Evolutionary conservation across 2,113 vertebrate genomes (phyloP).

Genomic region (Calyptomena viridis): DNA sequence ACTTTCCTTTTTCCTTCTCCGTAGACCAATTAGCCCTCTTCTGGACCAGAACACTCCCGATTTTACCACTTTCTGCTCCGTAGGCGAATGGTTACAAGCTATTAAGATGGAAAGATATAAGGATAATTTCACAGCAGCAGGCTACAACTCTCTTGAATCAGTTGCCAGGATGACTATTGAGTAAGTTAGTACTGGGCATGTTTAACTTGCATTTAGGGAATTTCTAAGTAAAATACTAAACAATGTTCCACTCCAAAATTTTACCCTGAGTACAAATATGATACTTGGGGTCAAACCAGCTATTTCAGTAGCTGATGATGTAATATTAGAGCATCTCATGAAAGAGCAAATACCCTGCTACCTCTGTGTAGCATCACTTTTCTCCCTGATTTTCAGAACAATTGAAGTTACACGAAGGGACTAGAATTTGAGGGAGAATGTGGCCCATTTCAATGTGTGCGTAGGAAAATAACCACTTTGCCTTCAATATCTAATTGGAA

Average conservation of each 20-base stretch:
- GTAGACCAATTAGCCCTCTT: slow-evolving; percentile 95
- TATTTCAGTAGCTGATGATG: not conserved
- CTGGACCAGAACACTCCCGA: slow-evolving; percentile 96
- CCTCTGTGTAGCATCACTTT: not conserved
- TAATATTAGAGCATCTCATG: not conserved
- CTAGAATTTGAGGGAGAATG: slow-evolving; percentile 3
- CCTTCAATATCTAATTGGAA: not conserved
- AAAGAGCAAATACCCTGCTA: not conserved
- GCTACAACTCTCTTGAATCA: slow-evolving; percentile 95
- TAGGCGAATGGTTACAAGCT: slow-evolving; percentile 98
- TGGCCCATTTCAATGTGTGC: not conserved
- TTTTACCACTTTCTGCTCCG: slow-evolving; percentile 94
- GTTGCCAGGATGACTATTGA: slow-evolving; percentile 99
- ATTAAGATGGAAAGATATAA: slow-evolving; percentile 99
- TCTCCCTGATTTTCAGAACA: not conserved
- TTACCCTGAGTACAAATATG: not conserved
- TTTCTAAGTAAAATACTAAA: not conserved
- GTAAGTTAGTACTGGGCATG: slow-evolving; percentile 81
- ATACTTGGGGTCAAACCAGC: not conserved
- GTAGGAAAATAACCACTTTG: not conserved
- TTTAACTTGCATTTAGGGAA: slow-evolving; percentile 52
- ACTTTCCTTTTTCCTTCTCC: slow-evolving; percentile 72
- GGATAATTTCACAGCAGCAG: slow-evolving; percentile 98
- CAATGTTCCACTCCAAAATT: not conserved
- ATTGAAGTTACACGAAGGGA: not conserved